A percentile compares a stretch with the other conserved stretches of the same genome.
These are phyloP conservation scores for Dunckerocampus dactyliophorus DNA, from an alignment of 2,113 vertebrate genomes.

Conservation along the genomic window DNA sequence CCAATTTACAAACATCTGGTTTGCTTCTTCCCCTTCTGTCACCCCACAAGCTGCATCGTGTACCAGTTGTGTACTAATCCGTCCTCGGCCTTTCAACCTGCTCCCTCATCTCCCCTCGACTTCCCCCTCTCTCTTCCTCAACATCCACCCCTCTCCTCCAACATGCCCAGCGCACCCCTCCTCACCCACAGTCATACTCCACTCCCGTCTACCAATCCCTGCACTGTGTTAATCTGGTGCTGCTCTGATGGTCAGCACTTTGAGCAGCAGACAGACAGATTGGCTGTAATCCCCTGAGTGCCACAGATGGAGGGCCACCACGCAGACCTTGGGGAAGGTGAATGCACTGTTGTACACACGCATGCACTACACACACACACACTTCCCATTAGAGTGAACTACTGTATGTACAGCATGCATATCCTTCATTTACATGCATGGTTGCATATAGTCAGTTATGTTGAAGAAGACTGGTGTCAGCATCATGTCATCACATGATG, in stretches of 20 bases:
- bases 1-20: slow-evolving; percentile 14
- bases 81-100: slow-evolving; percentile 29
- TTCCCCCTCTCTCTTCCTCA: slow-evolving; percentile 12
- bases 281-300: slow-evolving; percentile 71
- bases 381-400: slow-evolving; percentile 24
- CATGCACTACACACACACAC: slow-evolving; percentile 18
- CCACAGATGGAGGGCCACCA: slow-evolving; percentile 67
- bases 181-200: neutral
- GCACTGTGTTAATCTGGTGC: slow-evolving; percentile 69
- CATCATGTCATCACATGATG: neutral
- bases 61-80: slow-evolving; percentile 55
- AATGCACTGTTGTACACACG: slow-evolving; percentile 30
- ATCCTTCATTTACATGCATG: slow-evolving; percentile 9
- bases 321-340: slow-evolving; percentile 61
- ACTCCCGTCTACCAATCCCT: slow-evolving; percentile 42
- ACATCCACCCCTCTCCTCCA: slow-evolving; percentile 16
- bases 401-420: slow-evolving; percentile 6
- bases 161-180: neutral
- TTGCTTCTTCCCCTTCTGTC: slow-evolving; percentile 34
- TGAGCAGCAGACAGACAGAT: slow-evolving; percentile 71
- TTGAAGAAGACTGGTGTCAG: neutral
- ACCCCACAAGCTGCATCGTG: slow-evolving; percentile 1
- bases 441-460: neutral
- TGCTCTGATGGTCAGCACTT: slow-evolving; percentile 69
- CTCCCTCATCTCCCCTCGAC: neutral